phyloP scores from a whole-genome alignment of 2,888 invertebrate species.

The Dynastes grantii region DNA sequence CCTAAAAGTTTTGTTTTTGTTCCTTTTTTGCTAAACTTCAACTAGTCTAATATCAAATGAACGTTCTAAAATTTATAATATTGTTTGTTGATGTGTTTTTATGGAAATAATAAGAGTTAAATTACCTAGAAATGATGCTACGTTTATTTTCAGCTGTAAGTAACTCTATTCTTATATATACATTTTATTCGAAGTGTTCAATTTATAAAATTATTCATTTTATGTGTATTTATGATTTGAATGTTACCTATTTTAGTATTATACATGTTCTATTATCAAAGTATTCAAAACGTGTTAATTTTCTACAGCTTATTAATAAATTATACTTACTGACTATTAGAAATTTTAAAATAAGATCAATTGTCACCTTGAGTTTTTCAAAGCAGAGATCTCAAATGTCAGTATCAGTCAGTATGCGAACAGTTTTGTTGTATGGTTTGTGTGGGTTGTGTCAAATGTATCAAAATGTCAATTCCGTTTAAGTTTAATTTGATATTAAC shows the following conservation, averaged over 20 bases:
- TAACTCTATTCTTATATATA: too few relatives aligned
- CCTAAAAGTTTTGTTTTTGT: constrained; percentile 29
- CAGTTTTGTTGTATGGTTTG: constrained; percentile 40
- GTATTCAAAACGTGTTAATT: background rate
- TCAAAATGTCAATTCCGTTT: constrained; percentile 47
- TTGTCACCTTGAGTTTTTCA: constrained; percentile 17
- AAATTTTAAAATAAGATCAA: constrained; percentile 11
- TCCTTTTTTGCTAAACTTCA: background rate
- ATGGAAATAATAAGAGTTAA: too few relatives aligned
- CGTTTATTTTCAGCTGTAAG: too few relatives aligned
- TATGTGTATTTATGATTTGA: too few relatives aligned
- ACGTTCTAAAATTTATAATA: too few relatives aligned
- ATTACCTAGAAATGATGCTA: too few relatives aligned
- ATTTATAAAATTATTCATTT: too few relatives aligned
- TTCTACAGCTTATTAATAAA: background rate
- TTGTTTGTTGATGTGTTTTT: too few relatives aligned
- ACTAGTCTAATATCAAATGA: too few relatives aligned
- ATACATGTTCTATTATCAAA: background rate
- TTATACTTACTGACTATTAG: background rate
- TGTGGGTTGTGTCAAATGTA: constrained; percentile 43
- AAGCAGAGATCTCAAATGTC: constrained; percentile 43
- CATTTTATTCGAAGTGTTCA: too few relatives aligned
- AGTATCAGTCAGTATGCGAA: constrained; percentile 41
- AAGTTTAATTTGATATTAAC: constrained; percentile 35
- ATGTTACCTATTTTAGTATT: too few relatives aligned